A percentile compares a stretch with the other conserved stretches of the same genome.
phyloP scores from a whole-genome alignment of 2,113 vertebrate genomes.

The Delphinus delphis region DNA sequence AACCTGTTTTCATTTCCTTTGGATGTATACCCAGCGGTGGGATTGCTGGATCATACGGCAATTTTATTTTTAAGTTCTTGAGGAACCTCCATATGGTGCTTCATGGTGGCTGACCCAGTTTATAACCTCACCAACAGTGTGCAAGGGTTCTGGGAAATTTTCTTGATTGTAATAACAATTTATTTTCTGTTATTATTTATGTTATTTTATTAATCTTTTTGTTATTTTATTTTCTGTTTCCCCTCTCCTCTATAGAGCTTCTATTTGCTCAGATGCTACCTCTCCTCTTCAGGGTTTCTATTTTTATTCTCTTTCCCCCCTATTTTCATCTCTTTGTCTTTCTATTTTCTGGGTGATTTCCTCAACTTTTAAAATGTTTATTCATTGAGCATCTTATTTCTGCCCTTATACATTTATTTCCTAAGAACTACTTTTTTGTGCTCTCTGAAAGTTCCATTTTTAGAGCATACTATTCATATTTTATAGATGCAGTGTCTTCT shows the following conservation, averaged over 20 bases:
- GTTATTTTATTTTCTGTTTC: background rate
- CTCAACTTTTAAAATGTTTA: background rate
- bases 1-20: background rate
- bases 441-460: background rate
- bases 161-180: background rate
- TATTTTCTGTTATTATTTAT: background rate
- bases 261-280: background rate
- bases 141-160: background rate
- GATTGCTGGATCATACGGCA: background rate
- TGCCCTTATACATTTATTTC: background rate
- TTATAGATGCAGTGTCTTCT: background rate
- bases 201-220: background rate
- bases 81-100: background rate
- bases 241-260: background rate
- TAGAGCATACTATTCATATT: background rate
- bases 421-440: background rate
- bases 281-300: background rate
- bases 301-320: background rate
- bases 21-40: background rate
- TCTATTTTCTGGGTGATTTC: background rate
- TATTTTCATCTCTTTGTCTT: background rate
- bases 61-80: background rate
- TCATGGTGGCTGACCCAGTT: background rate
- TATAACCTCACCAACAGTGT: background rate
- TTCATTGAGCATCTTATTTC: background rate